A percentile compares a stretch with the other conserved stretches of the same genome.
Evolutionary conservation across 2,888 invertebrate species (phyloP).

Genomic region (Pollenia angustigena): DNA sequence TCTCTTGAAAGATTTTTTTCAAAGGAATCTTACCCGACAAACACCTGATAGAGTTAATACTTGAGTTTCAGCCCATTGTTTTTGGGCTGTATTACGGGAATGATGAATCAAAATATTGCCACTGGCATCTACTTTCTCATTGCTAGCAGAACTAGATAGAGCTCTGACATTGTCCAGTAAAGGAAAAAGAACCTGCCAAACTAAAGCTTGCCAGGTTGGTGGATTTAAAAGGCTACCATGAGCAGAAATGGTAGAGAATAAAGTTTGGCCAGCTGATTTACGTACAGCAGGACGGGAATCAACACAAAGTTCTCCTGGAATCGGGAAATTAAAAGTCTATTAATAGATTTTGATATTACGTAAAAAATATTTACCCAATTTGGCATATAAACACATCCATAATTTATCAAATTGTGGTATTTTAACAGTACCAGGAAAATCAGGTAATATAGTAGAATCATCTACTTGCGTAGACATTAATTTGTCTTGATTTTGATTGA

Average conservation of each 20-base stretch:
- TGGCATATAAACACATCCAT: slow-evolving; percentile 97
- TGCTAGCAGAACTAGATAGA: slow-evolving; percentile 87
- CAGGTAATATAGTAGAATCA: slow-evolving; percentile 91
- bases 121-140: slow-evolving; percentile 91
- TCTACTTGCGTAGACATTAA: slow-evolving; percentile 89
- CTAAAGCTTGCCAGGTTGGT: slow-evolving; percentile 96
- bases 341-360: not conserved
- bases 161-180: slow-evolving; percentile 94
- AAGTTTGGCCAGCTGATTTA: slow-evolving; percentile 98
- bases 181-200: slow-evolving; percentile 98
- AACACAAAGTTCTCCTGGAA: slow-evolving; percentile 92
- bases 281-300: slow-evolving; percentile 97
- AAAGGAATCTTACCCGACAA: slow-evolving; percentile 87
- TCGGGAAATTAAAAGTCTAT: not conserved
- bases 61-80: slow-evolving; percentile 99
- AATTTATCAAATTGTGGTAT: slow-evolving; percentile 95
- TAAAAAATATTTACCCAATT: slow-evolving; percentile 85
- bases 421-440: slow-evolving; percentile 92
- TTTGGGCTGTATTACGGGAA: slow-evolving; percentile 98
- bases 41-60: slow-evolving; percentile 95
- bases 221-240: slow-evolving; percentile 95
- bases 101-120: slow-evolving; percentile 99
- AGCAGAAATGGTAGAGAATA: slow-evolving; percentile 98
- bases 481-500: slow-evolving; percentile 97
- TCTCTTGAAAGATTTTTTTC: not conserved